Percentiles rank a stretch among this genome's conserved stretches.
Conservation (phyloP, 2,113 vertebrate genomes). For the Pangasianodon hypophthalmus region DNA sequence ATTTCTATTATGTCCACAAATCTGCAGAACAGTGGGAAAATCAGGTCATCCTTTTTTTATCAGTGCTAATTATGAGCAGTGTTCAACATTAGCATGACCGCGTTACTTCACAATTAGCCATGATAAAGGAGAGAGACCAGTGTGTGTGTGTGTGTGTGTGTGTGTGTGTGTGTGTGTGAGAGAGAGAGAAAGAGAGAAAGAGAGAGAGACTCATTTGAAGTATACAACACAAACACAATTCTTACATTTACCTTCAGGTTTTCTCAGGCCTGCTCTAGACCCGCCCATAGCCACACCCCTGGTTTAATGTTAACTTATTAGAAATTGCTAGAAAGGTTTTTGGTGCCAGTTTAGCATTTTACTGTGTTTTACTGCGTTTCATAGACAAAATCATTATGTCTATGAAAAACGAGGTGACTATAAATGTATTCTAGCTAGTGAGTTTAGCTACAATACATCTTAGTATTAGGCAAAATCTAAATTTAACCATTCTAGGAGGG, state of each 20-base stretch:
- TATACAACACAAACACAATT: not conserved
- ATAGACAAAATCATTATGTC: not conserved
- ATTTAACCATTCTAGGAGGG: too few species aligned
- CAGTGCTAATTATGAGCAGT: not conserved
- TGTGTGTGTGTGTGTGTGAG: not conserved
- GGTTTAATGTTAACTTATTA: too few species aligned
- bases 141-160: not conserved
- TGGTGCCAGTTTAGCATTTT: too few species aligned
- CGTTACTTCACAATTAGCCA: not conserved
- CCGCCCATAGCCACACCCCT: too few species aligned
- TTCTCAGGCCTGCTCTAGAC: not conserved
- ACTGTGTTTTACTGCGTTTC: too few species aligned
- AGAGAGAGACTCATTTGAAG: not conserved
- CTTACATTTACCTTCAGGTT: not conserved
- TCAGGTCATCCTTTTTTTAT: slow-evolving; percentile 2
- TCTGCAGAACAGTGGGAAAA: not conserved
- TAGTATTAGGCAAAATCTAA: too few species aligned
- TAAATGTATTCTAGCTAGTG: too few species aligned
- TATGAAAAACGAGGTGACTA: not conserved
- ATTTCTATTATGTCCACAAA: not conserved
- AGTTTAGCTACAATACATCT: too few species aligned
- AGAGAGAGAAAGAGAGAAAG: too few species aligned
- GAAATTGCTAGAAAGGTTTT: too few species aligned
- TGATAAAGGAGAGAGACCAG: not conserved
- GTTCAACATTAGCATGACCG: not conserved